A percentile compares a stretch with the other conserved stretches of the same genome.
phyloP scores from a whole-genome alignment of 2,888 invertebrate species.

The Heteromyza rotundicornis region DNA sequence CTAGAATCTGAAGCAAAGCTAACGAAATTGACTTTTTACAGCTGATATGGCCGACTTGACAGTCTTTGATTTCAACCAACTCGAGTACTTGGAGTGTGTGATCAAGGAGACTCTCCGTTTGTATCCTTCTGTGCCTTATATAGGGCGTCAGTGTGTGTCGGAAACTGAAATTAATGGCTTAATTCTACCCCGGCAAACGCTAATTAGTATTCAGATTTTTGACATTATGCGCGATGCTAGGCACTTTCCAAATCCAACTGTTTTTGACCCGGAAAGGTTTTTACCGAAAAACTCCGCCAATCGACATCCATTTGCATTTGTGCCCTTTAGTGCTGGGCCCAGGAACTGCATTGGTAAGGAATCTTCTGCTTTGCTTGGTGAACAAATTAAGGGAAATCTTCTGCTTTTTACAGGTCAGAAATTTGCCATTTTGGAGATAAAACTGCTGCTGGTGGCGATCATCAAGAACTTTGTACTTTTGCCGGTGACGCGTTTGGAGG shows the following conservation, averaged over 20 bases:
- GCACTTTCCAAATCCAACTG: slow-evolving; percentile 70
- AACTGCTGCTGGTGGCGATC: slow-evolving; percentile 66
- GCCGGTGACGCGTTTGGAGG: slow-evolving; percentile 63
- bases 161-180: slow-evolving; percentile 48
- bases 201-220: slow-evolving; percentile 68
- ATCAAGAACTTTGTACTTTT: slow-evolving; percentile 65
- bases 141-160: slow-evolving; percentile 57
- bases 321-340: slow-evolving; percentile 74
- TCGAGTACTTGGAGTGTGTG: slow-evolving; percentile 65
- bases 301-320: slow-evolving; percentile 70
- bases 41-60: slow-evolving; percentile 36
- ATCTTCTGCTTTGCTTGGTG: no score
- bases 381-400: neutral
- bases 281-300: slow-evolving; percentile 66
- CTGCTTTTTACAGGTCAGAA: slow-evolving; percentile 69
- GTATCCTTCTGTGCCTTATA: slow-evolving; percentile 66
- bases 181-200: slow-evolving; percentile 64
- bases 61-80: slow-evolving; percentile 49
- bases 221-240: slow-evolving; percentile 71
- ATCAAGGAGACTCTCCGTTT: slow-evolving; percentile 67
- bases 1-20: no score
- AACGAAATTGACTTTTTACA: slow-evolving; percentile 5
- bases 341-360: slow-evolving; percentile 75
- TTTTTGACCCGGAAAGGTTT: slow-evolving; percentile 69
- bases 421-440: slow-evolving; percentile 72